Evolutionary conservation across 2,113 vertebrate genomes (phyloP).

Genomic region (Naja naja): DNA sequence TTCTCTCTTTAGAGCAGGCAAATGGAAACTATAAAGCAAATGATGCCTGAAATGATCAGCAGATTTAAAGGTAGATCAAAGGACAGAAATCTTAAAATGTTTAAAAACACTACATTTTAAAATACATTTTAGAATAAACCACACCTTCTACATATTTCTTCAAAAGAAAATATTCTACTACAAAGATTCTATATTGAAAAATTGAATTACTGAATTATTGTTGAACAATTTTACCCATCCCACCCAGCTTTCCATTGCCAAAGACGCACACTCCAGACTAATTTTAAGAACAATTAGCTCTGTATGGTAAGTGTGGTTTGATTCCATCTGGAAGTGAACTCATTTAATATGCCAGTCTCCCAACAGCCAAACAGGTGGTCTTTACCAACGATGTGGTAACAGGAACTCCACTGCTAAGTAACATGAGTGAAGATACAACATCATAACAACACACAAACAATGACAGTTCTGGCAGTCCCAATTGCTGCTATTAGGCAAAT

Average conservation of each 20-base stretch:
- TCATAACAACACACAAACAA: neutral
- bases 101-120: neutral
- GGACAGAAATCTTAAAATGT: neutral
- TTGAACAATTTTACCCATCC: neutral
- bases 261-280: neutral
- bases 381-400: neutral
- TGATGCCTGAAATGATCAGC: conserved; percentile 45
- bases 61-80: conserved; percentile 31
- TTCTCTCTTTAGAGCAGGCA: conserved; percentile 24
- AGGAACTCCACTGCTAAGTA: neutral
- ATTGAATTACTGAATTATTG: neutral
- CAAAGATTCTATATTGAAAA: neutral
- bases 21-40: conserved; percentile 40
- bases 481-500: neutral
- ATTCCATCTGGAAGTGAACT: neutral
- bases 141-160: neutral
- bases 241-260: neutral
- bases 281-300: neutral
- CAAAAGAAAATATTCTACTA: neutral
- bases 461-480: neutral
- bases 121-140: neutral
- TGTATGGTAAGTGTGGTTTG: neutral
- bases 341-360: neutral
- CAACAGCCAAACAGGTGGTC: neutral
- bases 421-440: neutral